Evolutionary conservation across 2,113 vertebrate genomes (phyloP).

Genomic region (Tenrec ecaudatus): DNA sequence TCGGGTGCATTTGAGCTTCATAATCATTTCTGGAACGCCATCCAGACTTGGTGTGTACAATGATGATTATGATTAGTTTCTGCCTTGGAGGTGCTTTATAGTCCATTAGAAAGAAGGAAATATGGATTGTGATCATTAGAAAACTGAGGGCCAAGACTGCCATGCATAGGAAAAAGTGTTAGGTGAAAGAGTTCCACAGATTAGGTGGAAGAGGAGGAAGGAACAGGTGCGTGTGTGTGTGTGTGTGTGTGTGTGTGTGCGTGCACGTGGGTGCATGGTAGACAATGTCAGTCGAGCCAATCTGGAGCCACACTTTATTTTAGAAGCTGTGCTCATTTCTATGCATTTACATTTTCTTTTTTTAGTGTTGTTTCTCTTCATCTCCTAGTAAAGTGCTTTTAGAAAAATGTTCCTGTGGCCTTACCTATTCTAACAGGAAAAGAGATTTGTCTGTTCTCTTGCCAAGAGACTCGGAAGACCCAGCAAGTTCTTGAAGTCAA

Average conservation of each 20-base stretch:
- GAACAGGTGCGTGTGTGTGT: constrained; percentile 43
- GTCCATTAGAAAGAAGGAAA: constrained; percentile 70
- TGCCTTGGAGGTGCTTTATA: constrained; percentile 61
- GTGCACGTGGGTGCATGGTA: constrained; percentile 28
- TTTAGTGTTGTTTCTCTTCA: constrained; percentile 77
- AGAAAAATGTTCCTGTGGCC: constrained; percentile 77
- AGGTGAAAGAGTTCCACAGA: constrained; percentile 49
- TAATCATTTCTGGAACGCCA: constrained; percentile 47
- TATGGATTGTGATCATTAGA: constrained; percentile 57
- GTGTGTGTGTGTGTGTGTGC: not conserved
- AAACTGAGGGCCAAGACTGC: constrained; percentile 51
- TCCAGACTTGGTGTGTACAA: constrained; percentile 57
- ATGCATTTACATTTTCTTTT: constrained; percentile 78
- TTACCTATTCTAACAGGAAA: constrained; percentile 81
- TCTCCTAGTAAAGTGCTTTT: constrained; percentile 76
- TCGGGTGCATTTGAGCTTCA: constrained; percentile 55
- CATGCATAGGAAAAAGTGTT: constrained; percentile 45
- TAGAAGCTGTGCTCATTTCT: constrained; percentile 78
- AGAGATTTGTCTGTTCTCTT: constrained; percentile 73
- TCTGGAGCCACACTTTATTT: constrained; percentile 78
- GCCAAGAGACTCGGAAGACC: constrained; percentile 76
- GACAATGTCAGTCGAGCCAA: constrained; percentile 62
- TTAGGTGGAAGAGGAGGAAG: constrained; percentile 54
- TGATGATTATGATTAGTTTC: constrained; percentile 61
- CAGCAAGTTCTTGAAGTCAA: constrained; percentile 73